Evolutionary conservation across 2,113 vertebrate species (phyloP).

Genomic region (Conger conger): DNA sequence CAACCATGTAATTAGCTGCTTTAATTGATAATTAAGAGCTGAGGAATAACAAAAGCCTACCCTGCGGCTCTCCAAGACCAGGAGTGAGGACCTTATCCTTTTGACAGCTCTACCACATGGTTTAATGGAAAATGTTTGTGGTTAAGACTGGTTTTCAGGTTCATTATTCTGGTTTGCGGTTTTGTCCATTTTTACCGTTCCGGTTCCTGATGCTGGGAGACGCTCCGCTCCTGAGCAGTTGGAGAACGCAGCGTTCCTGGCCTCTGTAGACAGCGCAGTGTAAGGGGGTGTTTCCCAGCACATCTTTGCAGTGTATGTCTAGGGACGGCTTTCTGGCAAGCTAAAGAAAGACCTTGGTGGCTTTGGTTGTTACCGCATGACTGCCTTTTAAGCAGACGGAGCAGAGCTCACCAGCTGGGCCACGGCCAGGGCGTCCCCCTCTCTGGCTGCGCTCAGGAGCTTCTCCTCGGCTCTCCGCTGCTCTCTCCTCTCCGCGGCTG

Average conservation of each 20-base stretch:
- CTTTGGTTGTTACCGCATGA: neutral
- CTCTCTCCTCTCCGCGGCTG: conserved; percentile 87
- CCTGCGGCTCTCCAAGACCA: too few relatives aligned
- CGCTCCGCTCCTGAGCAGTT: conserved; percentile 83
- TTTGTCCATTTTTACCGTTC: conserved; percentile 68
- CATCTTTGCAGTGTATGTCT: conserved; percentile 83
- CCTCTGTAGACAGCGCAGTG: conserved; percentile 89
- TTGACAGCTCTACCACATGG: too few relatives aligned
- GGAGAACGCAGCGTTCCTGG: conserved; percentile 82
- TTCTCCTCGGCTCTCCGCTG: conserved; percentile 78
- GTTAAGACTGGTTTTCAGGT: neutral
- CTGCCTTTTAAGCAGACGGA: neutral
- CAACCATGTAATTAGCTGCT: too few relatives aligned
- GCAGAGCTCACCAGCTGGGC: conserved; percentile 74
- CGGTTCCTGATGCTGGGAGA: conserved; percentile 76
- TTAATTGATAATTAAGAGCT: too few relatives aligned
- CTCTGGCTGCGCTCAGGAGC: conserved; percentile 82
- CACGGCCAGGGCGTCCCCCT: conserved; percentile 74
- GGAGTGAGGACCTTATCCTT: too few relatives aligned
- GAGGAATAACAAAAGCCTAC: too few relatives aligned
- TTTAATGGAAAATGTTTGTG: neutral
- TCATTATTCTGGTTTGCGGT: neutral
- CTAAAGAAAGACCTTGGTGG: conserved; percentile 52
- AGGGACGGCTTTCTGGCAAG: conserved; percentile 76
- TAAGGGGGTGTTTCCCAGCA: conserved; percentile 85